Percentiles rank a stretch among this genome's conserved stretches.
phyloP scores from a whole-genome alignment of 2,797 vertebrate species.

The Argya squamiceps region DNA sequence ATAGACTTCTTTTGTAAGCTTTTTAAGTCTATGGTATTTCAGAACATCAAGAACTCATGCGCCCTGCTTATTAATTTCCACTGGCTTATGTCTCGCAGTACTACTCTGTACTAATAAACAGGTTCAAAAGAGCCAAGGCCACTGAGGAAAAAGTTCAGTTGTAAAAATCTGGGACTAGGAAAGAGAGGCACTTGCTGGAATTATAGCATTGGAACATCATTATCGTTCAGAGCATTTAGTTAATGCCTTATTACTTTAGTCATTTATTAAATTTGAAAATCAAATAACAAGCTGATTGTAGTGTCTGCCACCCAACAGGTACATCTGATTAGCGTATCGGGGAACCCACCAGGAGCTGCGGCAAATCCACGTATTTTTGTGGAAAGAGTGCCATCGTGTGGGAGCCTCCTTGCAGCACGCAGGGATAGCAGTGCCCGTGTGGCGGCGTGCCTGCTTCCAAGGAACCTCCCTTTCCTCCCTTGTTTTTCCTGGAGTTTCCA shows the following conservation, averaged over 20 bases:
- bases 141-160: neutral
- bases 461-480: neutral
- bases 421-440: accelerated
- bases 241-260: slow-evolving; percentile 16
- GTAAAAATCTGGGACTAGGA: neutral
- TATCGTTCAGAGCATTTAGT: neutral
- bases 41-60: neutral
- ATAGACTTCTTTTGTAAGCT: neutral
- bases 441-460: neutral
- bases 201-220: neutral
- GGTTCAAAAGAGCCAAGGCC: neutral
- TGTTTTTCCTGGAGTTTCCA: neutral
- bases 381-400: slow-evolving; percentile 76
- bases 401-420: neutral
- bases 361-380: neutral
- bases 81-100: neutral
- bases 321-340: neutral
- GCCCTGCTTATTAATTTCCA: neutral
- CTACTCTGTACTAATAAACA: neutral
- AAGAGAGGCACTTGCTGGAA: neutral
- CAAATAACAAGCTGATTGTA: slow-evolving; percentile 11
- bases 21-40: neutral
- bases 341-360: neutral
- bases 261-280: slow-evolving; percentile 35
- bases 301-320: slow-evolving; percentile 26